Base-by-base conservation (phyloP, 2,888 invertebrate species). In the Scaptomyza reducta region DNA sequence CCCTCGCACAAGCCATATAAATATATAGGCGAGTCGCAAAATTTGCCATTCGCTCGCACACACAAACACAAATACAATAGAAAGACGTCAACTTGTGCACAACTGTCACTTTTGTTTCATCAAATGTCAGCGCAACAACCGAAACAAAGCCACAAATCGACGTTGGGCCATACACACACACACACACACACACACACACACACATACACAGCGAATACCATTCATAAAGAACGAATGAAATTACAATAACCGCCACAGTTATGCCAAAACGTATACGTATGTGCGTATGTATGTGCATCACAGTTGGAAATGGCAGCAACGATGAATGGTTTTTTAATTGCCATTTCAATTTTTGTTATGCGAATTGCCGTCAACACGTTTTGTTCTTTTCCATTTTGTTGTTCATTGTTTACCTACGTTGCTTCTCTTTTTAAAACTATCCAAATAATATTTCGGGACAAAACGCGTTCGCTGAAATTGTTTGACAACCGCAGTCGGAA, bases 101-200 rank as follows among this genome's bases (percentile, higher is more conserved):
- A 86, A 86, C 80, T 86, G 86, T 87, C 86, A 87, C 87, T 86
- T 87, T 87, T 86, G 79, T 86, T 87, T 87, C 86, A 76, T 87
- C 86, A 87, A 85, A 87, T 86, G 87, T 83, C 86, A 86, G 74
- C 85, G 87, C 77, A 85, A 75, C 77, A 85, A 85, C 87, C 85
- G 85, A 87, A 85, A 86, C 86, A 87, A 86, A 87, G 79, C 83
- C 86, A 72, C 83, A 80, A 80, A 86, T 84, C 74, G 80, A 74
- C 86, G 66, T 71, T 56, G 60, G 47, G 68, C 40, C 80, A 35
- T 35, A n/a, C 50, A 41, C 56, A 44, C 41, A 44, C 18, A 38
- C 47, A 57, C 31, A 44, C 29, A 25, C 44, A 46, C 38, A 14
- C 41, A 51, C 59, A 27, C n/a, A n/a, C n/a, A n/a, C n/a, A n/a